Conservation (phyloP, 2,888 invertebrate species). For the Corythucha ciliata region DNA sequence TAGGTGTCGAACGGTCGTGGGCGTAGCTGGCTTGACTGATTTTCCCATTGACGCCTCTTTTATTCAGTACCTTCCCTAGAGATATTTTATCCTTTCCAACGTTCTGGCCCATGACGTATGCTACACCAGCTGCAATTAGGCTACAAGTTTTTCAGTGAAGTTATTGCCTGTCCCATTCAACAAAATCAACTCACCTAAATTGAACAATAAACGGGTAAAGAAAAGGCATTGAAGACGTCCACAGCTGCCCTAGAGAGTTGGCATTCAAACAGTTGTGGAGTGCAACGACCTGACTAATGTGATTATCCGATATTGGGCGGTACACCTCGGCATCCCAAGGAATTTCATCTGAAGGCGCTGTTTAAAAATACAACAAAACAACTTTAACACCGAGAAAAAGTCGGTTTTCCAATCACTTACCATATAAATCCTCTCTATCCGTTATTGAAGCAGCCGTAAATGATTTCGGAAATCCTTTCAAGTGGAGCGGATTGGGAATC, state of each 20-base stretch:
- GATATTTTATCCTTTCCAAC: slow-evolving; percentile 42
- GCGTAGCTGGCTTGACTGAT: slow-evolving; percentile 28
- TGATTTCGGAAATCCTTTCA: slow-evolving; percentile 43
- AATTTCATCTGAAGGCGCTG: no score
- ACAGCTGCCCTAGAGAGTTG: slow-evolving; percentile 47
- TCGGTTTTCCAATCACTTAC: slow-evolving; percentile 33
- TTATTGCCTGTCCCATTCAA: neutral
- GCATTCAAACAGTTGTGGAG: slow-evolving; percentile 47
- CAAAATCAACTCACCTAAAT: slow-evolving; percentile 42
- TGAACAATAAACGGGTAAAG: slow-evolving; percentile 49
- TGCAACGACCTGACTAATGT: slow-evolving; percentile 45
- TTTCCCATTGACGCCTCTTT: slow-evolving; percentile 35
- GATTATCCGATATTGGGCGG: slow-evolving; percentile 43
- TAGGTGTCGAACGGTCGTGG: slow-evolving; percentile 30
- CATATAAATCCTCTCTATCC: slow-evolving; percentile 37
- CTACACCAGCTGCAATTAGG: slow-evolving; percentile 48
- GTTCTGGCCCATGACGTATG: slow-evolving; percentile 48
- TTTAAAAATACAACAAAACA: neutral
- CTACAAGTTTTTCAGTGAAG: slow-evolving; percentile 35
- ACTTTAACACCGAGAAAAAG: neutral
- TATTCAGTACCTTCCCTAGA: slow-evolving; percentile 30
- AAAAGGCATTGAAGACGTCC: slow-evolving; percentile 49
- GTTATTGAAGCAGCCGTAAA: slow-evolving; percentile 38
- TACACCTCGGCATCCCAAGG: slow-evolving; percentile 37
- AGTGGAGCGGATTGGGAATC: slow-evolving; percentile 42